Percentiles rank a stretch among this genome's conserved stretches.
Evolutionary conservation across 2,113 vertebrate species (phyloP).

Genomic region (Bombycilla garrulus): DNA sequence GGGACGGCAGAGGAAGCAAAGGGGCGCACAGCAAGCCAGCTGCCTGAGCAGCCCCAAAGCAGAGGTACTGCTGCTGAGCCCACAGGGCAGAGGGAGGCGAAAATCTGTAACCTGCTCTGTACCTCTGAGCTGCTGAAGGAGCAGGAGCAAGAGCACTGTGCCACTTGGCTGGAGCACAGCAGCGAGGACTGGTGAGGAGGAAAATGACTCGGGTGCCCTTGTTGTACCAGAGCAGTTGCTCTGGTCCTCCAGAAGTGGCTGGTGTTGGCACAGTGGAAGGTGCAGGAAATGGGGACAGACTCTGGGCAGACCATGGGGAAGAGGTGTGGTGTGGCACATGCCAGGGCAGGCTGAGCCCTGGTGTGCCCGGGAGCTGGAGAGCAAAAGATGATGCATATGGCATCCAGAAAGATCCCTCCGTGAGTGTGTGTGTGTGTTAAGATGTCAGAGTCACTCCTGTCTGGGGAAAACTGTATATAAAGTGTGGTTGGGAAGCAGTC

Average conservation of each 20-base stretch:
- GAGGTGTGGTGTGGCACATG: neutral
- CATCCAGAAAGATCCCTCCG: neutral
- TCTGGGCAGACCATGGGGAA: neutral
- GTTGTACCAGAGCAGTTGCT: neutral
- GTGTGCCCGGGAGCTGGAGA: neutral
- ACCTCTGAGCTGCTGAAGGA: neutral
- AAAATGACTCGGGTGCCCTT: conserved; percentile 17
- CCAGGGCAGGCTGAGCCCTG: neutral
- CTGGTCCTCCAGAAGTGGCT: neutral
- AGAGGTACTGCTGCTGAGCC: neutral
- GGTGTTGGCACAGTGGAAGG: neutral
- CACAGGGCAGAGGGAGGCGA: neutral
- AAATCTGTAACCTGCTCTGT: neutral
- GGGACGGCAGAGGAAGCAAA: fast-evolving
- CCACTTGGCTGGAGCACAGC: neutral
- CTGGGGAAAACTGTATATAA: neutral
- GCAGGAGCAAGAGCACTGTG: neutral
- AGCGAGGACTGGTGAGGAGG: conserved; percentile 3
- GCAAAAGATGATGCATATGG: neutral
- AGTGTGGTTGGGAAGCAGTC: neutral
- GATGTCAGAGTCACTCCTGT: neutral
- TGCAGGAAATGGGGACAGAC: neutral
- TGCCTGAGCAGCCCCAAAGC: neutral
- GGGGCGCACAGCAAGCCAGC: neutral
- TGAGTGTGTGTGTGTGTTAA: neutral